phyloP scores from a whole-genome alignment of 2,797 vertebrate species.

The Phoeniculus purpureus region DNA sequence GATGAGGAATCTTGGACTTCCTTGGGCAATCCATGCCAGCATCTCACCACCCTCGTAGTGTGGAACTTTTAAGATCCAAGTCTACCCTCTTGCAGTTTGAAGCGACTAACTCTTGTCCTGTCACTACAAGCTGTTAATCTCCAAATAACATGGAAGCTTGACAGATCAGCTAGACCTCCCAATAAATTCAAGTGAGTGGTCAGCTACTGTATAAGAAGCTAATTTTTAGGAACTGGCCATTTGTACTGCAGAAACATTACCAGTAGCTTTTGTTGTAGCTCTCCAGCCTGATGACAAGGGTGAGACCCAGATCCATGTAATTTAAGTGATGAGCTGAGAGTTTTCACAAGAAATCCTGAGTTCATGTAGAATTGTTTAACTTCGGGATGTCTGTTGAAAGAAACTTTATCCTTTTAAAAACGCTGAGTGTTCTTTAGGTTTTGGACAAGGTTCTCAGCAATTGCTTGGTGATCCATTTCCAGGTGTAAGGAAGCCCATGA shows the following conservation, averaged over 20 bases:
- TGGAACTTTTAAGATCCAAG: too few species aligned
- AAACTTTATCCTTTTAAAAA: not conserved
- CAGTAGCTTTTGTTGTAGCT: not conserved
- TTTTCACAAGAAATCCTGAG: not conserved
- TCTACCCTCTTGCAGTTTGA: too few species aligned
- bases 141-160: not conserved
- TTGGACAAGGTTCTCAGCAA: conserved; percentile 76
- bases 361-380: not conserved
- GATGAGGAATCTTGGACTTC: too few species aligned
- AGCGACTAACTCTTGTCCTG: too few species aligned
- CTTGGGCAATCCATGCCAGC: too few species aligned
- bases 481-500: conserved; percentile 87
- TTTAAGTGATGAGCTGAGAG: not conserved
- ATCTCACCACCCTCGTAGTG: too few species aligned
- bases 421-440: conserved; percentile 67
- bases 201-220: not conserved
- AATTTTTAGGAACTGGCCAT: not conserved
- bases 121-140: not conserved
- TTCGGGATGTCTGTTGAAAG: not conserved
- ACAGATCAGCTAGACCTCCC: not conserved
- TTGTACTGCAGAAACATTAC: not conserved
- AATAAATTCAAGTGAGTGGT: not conserved
- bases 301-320: not conserved
- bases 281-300: not conserved
- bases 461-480: conserved; percentile 89